Conservation (phyloP, 2,888 invertebrate genomes). For the Troglohyphantes excavatus region DNA sequence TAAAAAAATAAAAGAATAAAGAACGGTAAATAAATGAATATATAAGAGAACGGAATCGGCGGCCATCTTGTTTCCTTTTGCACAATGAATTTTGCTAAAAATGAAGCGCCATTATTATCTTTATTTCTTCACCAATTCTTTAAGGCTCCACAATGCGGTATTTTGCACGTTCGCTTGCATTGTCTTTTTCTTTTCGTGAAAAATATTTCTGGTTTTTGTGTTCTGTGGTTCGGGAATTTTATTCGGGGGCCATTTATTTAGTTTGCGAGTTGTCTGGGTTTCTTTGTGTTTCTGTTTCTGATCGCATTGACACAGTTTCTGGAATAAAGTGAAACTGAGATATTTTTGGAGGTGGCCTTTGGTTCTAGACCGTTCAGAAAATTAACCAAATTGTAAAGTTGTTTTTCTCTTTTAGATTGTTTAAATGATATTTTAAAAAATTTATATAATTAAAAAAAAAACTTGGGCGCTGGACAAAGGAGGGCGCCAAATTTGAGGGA, state of each 20-base stretch:
- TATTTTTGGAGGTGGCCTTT: not conserved
- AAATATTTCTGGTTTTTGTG: not conserved
- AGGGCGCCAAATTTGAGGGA: too few species aligned
- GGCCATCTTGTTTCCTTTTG: conserved; percentile 30
- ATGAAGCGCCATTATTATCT: too few species aligned
- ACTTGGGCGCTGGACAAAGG: too few species aligned
- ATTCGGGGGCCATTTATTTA: not conserved
- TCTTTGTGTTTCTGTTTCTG: conserved; percentile 9
- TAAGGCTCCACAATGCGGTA: conserved; percentile 25
- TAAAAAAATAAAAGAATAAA: not conserved
- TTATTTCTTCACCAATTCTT: not conserved
- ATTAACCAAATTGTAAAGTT: too few species aligned
- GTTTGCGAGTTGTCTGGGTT: conserved; percentile 10
- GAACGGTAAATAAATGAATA: conserved; percentile 35
- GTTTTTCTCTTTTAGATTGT: too few species aligned
- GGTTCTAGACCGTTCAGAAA: too few species aligned
- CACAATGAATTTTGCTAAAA: too few species aligned
- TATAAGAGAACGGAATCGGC: conserved; percentile 35
- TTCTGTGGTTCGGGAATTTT: not conserved
- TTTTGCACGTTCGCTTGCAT: conserved; percentile 42
- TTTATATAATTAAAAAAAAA: too few species aligned
- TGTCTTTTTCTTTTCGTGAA: conserved; percentile 36
- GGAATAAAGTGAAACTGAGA: not conserved
- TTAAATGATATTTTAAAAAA: too few species aligned
- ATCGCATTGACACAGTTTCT: conserved; percentile 50